phyloP scores from a whole-genome alignment of 1,140 invertebrate genomes.

The Holcopasites calliopsidis region DNA sequence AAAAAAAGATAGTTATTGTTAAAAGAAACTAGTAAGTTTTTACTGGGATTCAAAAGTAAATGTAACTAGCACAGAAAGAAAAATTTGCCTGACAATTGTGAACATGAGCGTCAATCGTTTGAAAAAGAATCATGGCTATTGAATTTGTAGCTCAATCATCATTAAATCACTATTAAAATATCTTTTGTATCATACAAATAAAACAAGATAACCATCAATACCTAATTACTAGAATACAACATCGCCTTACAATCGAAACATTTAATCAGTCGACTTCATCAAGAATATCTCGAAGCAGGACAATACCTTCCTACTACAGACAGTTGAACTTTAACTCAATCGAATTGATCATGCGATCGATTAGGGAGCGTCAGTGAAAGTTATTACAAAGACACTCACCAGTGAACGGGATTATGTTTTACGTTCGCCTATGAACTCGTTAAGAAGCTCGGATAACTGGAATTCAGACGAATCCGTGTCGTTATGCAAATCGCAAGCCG shows the following conservation, averaged over 20 bases:
- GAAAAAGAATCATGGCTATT: conserved; percentile 12
- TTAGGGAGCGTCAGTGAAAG: not conserved
- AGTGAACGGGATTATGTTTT: not conserved
- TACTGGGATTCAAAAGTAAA: too few relatives aligned
- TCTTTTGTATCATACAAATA: conserved; percentile 29
- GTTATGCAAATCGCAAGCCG: conserved; percentile 18
- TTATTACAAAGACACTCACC: not conserved
- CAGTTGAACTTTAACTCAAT: too few relatives aligned
- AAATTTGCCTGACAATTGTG: too few relatives aligned
- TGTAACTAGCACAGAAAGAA: too few relatives aligned
- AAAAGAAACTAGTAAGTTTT: too few relatives aligned
- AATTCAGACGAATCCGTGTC: not conserved
- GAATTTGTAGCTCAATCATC: conserved; percentile 41
- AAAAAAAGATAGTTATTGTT: too few relatives aligned
- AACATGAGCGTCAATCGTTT: too few relatives aligned
- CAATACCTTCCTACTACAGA: not conserved
- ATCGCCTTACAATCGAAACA: too few relatives aligned
- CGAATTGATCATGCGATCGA: conserved; percentile 11
- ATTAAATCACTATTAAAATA: conserved; percentile 39
- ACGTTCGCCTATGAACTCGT: not conserved
- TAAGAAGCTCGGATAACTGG: not conserved
- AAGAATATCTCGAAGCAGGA: not conserved
- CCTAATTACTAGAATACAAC: not conserved
- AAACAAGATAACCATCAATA: not conserved
- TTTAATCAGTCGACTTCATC: too few relatives aligned